These are phyloP conservation scores for Congeria kusceri DNA, from an alignment of 2,888 invertebrate genomes.

Conservation along the genomic window DNA sequence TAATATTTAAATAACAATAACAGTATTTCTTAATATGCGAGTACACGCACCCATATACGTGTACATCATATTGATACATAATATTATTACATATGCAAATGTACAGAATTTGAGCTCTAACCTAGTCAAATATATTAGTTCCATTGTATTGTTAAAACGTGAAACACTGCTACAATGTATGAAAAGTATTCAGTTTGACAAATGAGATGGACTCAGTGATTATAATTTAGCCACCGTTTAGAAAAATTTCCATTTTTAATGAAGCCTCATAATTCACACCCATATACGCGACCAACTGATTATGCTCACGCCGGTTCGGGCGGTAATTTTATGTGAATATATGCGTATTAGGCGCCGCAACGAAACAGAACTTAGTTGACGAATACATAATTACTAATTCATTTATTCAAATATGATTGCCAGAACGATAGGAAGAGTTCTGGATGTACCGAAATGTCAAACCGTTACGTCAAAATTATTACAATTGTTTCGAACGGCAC, in stretches of 20 bases:
- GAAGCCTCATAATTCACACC: conserved; percentile 21
- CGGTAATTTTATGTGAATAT: conserved; percentile 41
- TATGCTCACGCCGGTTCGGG: conserved; percentile 9
- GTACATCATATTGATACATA: too few species aligned
- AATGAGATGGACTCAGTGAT: too few species aligned
- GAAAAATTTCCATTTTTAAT: conserved; percentile 8
- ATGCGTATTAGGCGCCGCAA: conserved; percentile 5
- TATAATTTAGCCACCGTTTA: neutral
- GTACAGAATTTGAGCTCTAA: neutral
- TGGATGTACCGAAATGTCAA: neutral
- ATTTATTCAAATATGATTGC: conserved; percentile 33
- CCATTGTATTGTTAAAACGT: neutral
- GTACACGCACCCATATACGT: too few species aligned
- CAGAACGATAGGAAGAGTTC: too few species aligned
- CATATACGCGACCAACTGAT: conserved; percentile 26
- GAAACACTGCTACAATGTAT: too few species aligned
- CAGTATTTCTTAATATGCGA: too few species aligned
- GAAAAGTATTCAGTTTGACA: too few species aligned
- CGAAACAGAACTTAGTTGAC: conserved; percentile 16
- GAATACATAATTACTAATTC: conserved; percentile 33
- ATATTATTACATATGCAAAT: too few species aligned
- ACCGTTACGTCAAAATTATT: neutral
- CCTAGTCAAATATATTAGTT: neutral
- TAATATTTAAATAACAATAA: too few species aligned
- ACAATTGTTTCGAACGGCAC: neutral